Evolutionary conservation across 1,140 invertebrate species (phyloP), one percentile per base, ranked within the genome.

Genomic region (Cylas formicarius): DNA sequence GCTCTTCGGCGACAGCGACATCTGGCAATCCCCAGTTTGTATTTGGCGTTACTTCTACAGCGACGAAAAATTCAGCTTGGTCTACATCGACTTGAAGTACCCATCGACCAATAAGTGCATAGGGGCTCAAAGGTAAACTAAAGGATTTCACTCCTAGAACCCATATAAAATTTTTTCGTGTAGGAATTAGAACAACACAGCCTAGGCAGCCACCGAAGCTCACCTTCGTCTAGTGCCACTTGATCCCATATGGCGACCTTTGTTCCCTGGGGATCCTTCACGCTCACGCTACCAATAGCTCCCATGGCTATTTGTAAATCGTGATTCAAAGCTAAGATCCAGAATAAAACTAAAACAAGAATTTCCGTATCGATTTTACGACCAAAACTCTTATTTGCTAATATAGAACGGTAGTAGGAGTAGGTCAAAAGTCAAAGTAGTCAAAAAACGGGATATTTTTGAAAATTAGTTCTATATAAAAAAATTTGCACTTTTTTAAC

Each of bases 161-260:
- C n/a, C n/a, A n/a, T n/a, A n/a, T n/a, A n/a, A n/a, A n/a, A n/a
- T n/a, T n/a, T n/a, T n/a, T 6, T 14, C 4, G 5, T 35, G 5
- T 13, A 35, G 21, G 21, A 35, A 4, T 13, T 19, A 14, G 13
- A 7, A 35, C 9, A 8, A 7, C 5, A 13, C 18, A 17, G n/a
- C n/a, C n/a, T n/a, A n/a, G 16, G 27, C 11, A 28, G 16, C 27
- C 16, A 7, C n/a, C n/a, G 8, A 27, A 27, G n/a, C 17, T 37
- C 65, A 72, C 72, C 72, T 67, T 72, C 67, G 51, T 76, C 70
- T 51, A 78, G 61, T 6, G 73, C 66, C 2, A 78, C 66, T 59
- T 79, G 72, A 38, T 77, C 74, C 77, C 77, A 80, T 21, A 77
- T 66, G 2, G 75, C 73, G 0, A 78, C 75, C 55, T 74, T 76